phyloP scores from a whole-genome alignment of 2,888 invertebrate genomes.

The Eledone cirrhosa region DNA sequence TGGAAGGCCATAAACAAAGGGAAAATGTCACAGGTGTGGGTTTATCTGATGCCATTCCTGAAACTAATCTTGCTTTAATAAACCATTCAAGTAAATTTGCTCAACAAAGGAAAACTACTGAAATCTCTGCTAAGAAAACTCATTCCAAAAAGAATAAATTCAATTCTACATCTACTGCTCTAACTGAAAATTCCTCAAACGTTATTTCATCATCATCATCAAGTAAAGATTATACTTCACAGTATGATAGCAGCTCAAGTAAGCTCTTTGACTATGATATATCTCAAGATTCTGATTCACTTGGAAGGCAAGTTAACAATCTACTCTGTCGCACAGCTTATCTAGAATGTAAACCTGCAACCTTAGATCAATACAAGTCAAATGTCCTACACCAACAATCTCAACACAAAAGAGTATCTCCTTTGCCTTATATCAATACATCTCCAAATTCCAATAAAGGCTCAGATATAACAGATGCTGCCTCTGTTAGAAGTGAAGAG shows the following conservation, averaged over 20 bases:
- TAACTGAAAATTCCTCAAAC: background rate
- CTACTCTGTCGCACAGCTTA: slow-evolving; percentile 10
- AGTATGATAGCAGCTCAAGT: background rate
- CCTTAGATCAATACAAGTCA: too few relatives aligned
- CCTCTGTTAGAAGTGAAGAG: background rate
- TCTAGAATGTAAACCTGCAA: background rate
- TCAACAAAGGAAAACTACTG: background rate
- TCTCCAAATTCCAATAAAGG: too few relatives aligned
- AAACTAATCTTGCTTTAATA: background rate
- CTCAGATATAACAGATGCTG: too few relatives aligned
- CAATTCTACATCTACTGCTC: background rate
- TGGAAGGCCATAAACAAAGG: too few relatives aligned
- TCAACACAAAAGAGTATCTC: too few relatives aligned
- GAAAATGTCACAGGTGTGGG: background rate
- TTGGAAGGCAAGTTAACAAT: slow-evolving; percentile 13
- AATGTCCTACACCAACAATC: too few relatives aligned
- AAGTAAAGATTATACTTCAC: background rate
- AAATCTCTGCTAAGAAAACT: background rate
- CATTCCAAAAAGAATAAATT: background rate
- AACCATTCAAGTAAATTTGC: background rate
- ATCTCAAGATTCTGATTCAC: background rate
- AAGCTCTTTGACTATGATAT: background rate
- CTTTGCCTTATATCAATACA: too few relatives aligned
- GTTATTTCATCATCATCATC: background rate
- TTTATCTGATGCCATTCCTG: too few relatives aligned